Base-by-base conservation (phyloP, 2,888 invertebrate species). In the Calameuta filiformis region DNA sequence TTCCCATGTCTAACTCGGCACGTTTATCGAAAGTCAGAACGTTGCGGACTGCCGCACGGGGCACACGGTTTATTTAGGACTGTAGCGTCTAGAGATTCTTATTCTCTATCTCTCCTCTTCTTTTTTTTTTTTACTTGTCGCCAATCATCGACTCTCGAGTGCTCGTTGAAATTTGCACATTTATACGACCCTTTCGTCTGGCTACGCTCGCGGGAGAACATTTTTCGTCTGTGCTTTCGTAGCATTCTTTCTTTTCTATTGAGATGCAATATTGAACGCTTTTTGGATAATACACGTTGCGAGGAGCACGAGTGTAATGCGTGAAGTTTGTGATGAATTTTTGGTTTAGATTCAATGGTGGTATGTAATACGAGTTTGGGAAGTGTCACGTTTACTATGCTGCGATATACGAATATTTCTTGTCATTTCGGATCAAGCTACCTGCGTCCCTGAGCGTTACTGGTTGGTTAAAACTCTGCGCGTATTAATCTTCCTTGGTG, bases 11-110 rank as follows among this genome's bases (percentile, higher is more conserved):
- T 40, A 40, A 78, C 80, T 82, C 80, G 78, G 79, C 79, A 79
- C 79, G 81, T 85, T 80, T 80, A 83, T 83, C 82, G 83, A 83
- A 84, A 84, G 82, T 79, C 83, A 85, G 82, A 83, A 76, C 74
- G 78, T 77, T 79, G 79, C 80, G 80, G 79, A 81, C 81, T 76
- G 79, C 71, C 79, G 79, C 77, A 79, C 77, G 9, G 9, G 56
- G 23, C 56, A 56, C 56, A 56, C 23, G 56, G 23, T 56, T 56
- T 23, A 56, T 6, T 56, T 9, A 56, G 23, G 56, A 9, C 56
- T 40, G 6, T 56, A 23, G 56, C 23, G 56, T 56, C 56, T 56
- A 23, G 15, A 6, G 56, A 56, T 56, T 56, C 23, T 56, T 40
- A 15, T 23, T 56, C 23, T 56, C 9, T 23, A 9, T 56, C 23